Evolutionary conservation across 2,797 vertebrate species (phyloP).

Genomic region (Falco concolor): DNA sequence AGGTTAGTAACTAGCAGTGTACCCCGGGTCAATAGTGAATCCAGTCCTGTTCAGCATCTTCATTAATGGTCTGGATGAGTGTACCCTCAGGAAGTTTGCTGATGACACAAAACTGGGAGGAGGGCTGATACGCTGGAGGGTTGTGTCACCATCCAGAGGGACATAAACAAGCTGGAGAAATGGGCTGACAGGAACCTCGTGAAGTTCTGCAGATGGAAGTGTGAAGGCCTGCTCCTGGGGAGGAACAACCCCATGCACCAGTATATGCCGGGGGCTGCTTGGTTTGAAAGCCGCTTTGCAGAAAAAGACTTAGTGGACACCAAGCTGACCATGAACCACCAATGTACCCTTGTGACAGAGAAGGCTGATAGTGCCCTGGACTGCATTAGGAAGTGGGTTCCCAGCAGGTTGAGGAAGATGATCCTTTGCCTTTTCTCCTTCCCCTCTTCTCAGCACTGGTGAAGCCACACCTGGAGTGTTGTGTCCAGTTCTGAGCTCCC

Average conservation of each 20-base stretch:
- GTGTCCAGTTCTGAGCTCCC: not conserved
- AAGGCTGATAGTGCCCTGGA: not conserved
- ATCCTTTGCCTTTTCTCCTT: not conserved
- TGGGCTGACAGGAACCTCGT: not conserved
- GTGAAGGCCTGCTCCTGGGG: not conserved
- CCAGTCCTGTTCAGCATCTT: not conserved
- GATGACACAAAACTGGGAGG: not conserved
- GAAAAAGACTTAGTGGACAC: not conserved
- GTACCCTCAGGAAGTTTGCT: not conserved
- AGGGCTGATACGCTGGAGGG: not conserved
- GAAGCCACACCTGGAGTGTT: not conserved
- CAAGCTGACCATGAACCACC: not conserved
- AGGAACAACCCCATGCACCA: not conserved
- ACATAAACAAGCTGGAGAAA: not conserved
- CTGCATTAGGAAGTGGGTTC: not conserved
- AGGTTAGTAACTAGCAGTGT: not conserved
- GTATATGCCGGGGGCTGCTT: not conserved
- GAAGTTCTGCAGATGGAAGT: not conserved
- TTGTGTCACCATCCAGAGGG: not conserved
- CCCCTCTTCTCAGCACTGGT: not conserved
- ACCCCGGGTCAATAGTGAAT: not conserved
- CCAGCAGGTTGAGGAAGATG: not conserved
- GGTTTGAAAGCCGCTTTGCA: not conserved
- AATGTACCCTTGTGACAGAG: not conserved
- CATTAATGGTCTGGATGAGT: not conserved